phyloP scores from a whole-genome alignment of 2,888 invertebrate genomes.

The Gymnocheta viridis region DNA sequence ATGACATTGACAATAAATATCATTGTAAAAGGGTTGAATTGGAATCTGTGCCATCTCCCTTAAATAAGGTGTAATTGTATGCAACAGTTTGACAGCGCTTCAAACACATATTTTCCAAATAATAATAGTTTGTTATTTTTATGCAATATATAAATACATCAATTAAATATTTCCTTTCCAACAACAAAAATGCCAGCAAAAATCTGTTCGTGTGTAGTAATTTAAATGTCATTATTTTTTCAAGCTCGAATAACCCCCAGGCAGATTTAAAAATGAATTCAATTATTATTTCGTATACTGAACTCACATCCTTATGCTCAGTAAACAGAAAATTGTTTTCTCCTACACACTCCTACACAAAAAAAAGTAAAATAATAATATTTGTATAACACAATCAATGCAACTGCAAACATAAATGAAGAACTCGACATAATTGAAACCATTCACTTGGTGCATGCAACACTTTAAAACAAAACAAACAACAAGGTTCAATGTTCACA shows the following conservation, averaged over 20 bases:
- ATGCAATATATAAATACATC: too few relatives aligned
- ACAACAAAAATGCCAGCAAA: background rate
- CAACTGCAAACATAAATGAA: background rate
- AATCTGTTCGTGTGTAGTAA: background rate
- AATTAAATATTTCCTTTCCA: background rate
- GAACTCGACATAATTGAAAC: conserved; percentile 44
- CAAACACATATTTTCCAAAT: background rate
- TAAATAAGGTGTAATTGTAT: background rate
- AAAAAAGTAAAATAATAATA: background rate
- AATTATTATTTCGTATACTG: conserved; percentile 10
- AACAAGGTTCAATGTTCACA: conserved; percentile 60
- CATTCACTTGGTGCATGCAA: conserved; percentile 50
- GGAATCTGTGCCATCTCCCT: too few relatives aligned
- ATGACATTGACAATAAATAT: background rate
- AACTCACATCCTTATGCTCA: background rate
- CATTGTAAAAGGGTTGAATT: background rate
- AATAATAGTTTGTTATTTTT: too few relatives aligned
- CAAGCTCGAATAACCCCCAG: background rate
- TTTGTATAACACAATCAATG: background rate
- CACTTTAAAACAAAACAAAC: conserved; percentile 25
- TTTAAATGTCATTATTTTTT: conserved; percentile 1
- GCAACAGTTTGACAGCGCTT: background rate
- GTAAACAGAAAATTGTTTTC: conserved; percentile 16
- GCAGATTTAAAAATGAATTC: conserved; percentile 11
- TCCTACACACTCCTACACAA: background rate